Evolutionary conservation across 2,888 invertebrate genomes (phyloP), one percentile per base, ranked within the genome.

Genomic region (Noctua fimbriata): DNA sequence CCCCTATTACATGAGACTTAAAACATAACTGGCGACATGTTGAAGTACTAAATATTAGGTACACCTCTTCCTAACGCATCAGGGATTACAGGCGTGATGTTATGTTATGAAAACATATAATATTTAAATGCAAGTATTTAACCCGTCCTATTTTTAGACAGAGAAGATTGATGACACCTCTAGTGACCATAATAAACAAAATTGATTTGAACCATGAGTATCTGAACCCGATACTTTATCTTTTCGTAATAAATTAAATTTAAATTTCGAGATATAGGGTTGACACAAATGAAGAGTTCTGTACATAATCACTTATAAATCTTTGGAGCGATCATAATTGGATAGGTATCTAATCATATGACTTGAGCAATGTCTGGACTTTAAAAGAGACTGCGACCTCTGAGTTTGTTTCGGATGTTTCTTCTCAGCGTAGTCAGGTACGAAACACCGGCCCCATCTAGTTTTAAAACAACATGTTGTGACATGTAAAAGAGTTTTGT

Each of bases 141-240:
- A 16, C 1, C 18, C 24, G 6, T 65, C 36, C 24, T 76, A 41
- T 52, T 65, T 73, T 49, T 52, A 44, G 2, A 49, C 18, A 60
- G 9, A 10, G 7, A 78, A 79, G 82, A 81, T 77, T 63, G 63
- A 82, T 80, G 52, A 49, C 44, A 71, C 24, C 66, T 82, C 75
- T 66, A 60, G 60, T 69, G 63, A 47, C 74, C 49, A 73, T 44
- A 49, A 60, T 69, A 63, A 82, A 41, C 60, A 36, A 78, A 79
- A 87, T 82, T 82, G 74, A 82, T 82, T 87, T 66, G 60, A 60
- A 36, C 28, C 73, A 44, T 55, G 65, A 72, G 78, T 60, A 77
- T 69, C 71, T 75, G n/a, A 69, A 71, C 67, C 55, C 63, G 52
- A 83, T 76, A 76, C 79, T 79, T 76, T 28, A 65, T n/a, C 36